Conservation (phyloP, 2,888 invertebrate species). For the Lepetodrilus schrolli region DNA sequence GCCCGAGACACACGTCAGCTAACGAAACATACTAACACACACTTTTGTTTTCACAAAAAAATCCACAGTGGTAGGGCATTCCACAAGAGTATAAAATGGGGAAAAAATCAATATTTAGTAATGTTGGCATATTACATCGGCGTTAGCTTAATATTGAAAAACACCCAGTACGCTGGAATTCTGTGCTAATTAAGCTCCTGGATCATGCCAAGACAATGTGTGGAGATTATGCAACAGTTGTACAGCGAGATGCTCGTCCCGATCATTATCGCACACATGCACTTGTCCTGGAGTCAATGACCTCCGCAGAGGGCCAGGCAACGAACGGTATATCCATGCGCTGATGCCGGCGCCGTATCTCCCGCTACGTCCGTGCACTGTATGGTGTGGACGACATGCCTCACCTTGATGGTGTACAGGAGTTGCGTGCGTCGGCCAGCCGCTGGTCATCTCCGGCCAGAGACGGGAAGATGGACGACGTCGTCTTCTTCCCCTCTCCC, state of each 20-base stretch:
- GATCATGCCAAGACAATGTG: too few species aligned
- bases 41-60: slow-evolving; percentile 25
- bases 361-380: too few species aligned
- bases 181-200: too few species aligned
- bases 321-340: slow-evolving; percentile 16
- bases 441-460: slow-evolving; percentile 9
- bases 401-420: slow-evolving; percentile 23
- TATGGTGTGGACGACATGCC: neutral
- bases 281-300: slow-evolving; percentile 25
- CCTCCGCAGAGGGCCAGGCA: slow-evolving; percentile 13
- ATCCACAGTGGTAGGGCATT: slow-evolving; percentile 25
- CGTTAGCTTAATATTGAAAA: too few species aligned
- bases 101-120: slow-evolving; percentile 23
- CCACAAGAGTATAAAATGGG: slow-evolving; percentile 18
- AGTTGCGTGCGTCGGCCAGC: neutral
- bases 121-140: neutral
- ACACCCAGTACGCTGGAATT: too few species aligned
- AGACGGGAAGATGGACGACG: neutral
- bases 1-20: neutral
- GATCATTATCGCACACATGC: neutral
- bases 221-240: slow-evolving; percentile 5
- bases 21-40: slow-evolving; percentile 7
- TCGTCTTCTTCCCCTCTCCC: neutral
- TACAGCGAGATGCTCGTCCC: neutral
- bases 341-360: neutral